Percentiles rank a stretch among this genome's conserved stretches.
Evolutionary conservation across 2,113 vertebrate species (phyloP).

Genomic region (Rana temporaria): DNA sequence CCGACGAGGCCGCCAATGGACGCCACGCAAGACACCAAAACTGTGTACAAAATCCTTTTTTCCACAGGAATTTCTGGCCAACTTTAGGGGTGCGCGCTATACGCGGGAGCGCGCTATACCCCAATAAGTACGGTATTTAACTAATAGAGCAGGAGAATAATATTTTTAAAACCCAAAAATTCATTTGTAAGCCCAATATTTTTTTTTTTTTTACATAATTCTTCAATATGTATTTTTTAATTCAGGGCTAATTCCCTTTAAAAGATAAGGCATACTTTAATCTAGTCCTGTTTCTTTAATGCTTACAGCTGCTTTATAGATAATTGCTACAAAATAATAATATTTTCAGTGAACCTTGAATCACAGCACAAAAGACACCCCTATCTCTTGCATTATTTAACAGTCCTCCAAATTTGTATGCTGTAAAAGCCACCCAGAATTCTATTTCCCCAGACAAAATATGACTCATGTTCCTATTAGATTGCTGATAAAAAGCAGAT

Average conservation of each 20-base stretch:
- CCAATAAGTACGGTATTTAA: too few relatives aligned
- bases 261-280: neutral
- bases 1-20: too few relatives aligned
- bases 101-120: too few relatives aligned
- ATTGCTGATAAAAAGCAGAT: conserved; percentile 36
- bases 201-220: too few relatives aligned
- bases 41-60: too few relatives aligned
- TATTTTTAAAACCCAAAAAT: too few relatives aligned
- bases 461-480: conserved; percentile 51
- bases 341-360: conserved; percentile 30
- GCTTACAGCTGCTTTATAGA: conserved; percentile 5
- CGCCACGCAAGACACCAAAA: too few relatives aligned
- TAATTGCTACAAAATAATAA: conserved; percentile 36
- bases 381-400: conserved; percentile 46
- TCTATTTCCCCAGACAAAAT: conserved; percentile 50
- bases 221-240: neutral
- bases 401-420: conserved; percentile 9
- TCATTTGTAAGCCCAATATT: too few relatives aligned
- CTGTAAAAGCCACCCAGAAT: conserved; percentile 30
- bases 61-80: too few relatives aligned
- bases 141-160: too few relatives aligned
- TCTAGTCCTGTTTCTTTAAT: neutral
- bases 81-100: too few relatives aligned
- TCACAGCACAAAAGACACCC: conserved; percentile 1
- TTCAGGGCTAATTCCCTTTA: neutral